Evolutionary conservation across 2,113 vertebrate genomes (phyloP).

Genomic region (Halichoeres trimaculatus): DNA sequence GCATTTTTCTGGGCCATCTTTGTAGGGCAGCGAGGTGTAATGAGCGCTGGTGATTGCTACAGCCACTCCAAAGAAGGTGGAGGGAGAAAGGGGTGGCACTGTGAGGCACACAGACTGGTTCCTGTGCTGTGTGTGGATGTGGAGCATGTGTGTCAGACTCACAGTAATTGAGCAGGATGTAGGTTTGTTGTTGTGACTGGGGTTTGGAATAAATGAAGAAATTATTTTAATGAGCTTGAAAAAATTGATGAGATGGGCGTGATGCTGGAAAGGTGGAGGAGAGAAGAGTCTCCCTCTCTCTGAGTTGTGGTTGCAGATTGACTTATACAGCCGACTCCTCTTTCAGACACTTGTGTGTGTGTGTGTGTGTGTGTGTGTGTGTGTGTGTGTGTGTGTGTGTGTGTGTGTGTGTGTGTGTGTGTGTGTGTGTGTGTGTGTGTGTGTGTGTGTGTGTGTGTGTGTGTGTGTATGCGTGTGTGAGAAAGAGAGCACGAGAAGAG

Average conservation of each 20-base stretch:
- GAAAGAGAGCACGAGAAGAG: constrained; percentile 1
- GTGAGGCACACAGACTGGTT: constrained; percentile 32
- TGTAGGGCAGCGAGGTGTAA: constrained; percentile 69
- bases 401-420: constrained; percentile 30
- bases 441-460: constrained; percentile 26
- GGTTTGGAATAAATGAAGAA: constrained; percentile 73
- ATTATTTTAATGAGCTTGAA: constrained; percentile 73
- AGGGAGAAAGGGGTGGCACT: constrained; percentile 1
- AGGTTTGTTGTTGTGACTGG: constrained; percentile 68
- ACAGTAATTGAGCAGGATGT: constrained; percentile 63
- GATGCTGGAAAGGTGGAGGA: constrained; percentile 48
- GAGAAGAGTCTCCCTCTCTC: constrained; percentile 37
- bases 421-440: constrained; percentile 5
- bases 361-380: constrained; percentile 16
- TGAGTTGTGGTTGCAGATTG: constrained; percentile 60
- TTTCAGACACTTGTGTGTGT: constrained; percentile 64
- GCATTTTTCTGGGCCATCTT: constrained; percentile 73
- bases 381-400: neutral
- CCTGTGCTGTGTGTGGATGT: constrained; percentile 36
- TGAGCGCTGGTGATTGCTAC: constrained; percentile 68
- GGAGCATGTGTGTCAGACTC: constrained; percentile 53
- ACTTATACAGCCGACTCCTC: constrained; percentile 75
- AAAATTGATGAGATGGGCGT: constrained; percentile 65
- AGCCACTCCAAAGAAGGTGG: constrained; percentile 47
- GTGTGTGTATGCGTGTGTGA: neutral